Percentiles rank a stretch among this genome's conserved stretches.
phyloP scores from a whole-genome alignment of 30 jellyfish, hydroid and myxozoan genomes.

The Hydractinia symbiolongicarpus region DNA sequence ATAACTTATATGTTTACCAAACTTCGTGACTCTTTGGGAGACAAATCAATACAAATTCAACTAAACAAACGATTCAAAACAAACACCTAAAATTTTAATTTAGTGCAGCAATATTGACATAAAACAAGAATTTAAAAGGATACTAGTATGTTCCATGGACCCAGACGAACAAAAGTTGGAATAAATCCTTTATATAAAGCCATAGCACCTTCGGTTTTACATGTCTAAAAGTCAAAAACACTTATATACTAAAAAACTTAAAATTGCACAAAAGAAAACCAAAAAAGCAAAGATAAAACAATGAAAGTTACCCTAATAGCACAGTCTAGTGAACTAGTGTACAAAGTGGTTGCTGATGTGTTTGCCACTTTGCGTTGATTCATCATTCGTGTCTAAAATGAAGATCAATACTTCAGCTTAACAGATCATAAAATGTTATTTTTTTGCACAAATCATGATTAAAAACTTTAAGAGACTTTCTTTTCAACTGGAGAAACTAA shows the following conservation, averaged over 20 bases:
- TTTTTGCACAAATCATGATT: no score
- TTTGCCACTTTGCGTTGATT: constrained; percentile 63
- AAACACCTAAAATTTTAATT: no score
- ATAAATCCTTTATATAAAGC: constrained; percentile 94
- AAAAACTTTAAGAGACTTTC: no score
- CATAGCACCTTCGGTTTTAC: constrained; percentile 71
- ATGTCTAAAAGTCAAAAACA: constrained; percentile 52
- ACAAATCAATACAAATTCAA: no score
- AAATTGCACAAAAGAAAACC: background rate
- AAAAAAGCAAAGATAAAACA: background rate
- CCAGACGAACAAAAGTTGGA: constrained; percentile 86
- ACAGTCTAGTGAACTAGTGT: constrained; percentile 68
- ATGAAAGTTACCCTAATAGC: constrained; percentile 44
- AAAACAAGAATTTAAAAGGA: constrained; percentile 31
- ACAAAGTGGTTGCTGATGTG: constrained; percentile 20
- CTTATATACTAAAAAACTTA: background rate
- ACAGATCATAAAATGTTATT: no score
- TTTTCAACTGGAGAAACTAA: no score
- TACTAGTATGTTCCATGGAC: constrained; percentile 96
- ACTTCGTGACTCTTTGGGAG: no score
- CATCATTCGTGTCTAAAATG: constrained; percentile 92
- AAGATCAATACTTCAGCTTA: background rate
- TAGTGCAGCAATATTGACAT: no score
- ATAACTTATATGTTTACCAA: no score
- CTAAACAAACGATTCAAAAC: no score